Percentiles rank a stretch among this genome's conserved stretches.
Conservation (phyloP, 2,888 invertebrate species). For the Agonopterix subpropinquella region DNA sequence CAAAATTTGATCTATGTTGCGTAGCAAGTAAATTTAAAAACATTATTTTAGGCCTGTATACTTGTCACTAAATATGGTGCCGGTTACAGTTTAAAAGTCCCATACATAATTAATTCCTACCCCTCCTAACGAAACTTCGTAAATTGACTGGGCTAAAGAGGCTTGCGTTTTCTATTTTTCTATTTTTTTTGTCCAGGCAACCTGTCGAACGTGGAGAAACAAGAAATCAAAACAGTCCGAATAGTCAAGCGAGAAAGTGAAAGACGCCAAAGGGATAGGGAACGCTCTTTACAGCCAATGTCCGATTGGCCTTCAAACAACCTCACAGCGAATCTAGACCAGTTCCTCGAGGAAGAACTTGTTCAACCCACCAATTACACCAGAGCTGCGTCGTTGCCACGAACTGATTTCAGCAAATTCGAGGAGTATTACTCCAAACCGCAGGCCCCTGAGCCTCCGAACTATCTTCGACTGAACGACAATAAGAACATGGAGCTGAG, state of each 20-base stretch:
- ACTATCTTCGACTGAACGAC: slow-evolving; percentile 43
- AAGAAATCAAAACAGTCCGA: slow-evolving; percentile 94
- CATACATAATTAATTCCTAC: too few species aligned
- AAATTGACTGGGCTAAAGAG: too few species aligned
- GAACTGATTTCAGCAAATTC: slow-evolving; percentile 56
- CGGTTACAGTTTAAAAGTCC: too few species aligned
- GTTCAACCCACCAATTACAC: slow-evolving; percentile 51
- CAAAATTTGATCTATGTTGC: too few species aligned
- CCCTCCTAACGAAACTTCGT: too few species aligned
- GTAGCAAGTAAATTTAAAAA: too few species aligned
- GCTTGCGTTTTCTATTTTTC: too few species aligned
- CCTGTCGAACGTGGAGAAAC: slow-evolving; percentile 85
- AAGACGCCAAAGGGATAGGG: slow-evolving; percentile 87
- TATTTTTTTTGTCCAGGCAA: slow-evolving; percentile 65
- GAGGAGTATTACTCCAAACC: slow-evolving; percentile 52
- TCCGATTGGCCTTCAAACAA: slow-evolving; percentile 61
- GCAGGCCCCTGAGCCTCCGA: slow-evolving; percentile 39
- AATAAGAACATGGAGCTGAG: slow-evolving; percentile 55
- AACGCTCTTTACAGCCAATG: slow-evolving; percentile 76
- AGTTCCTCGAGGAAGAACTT: slow-evolving; percentile 66
- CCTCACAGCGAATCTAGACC: slow-evolving; percentile 60
- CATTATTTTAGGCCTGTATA: too few species aligned
- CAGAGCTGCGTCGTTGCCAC: slow-evolving; percentile 72
- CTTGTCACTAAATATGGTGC: too few species aligned
- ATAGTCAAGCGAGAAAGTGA: slow-evolving; percentile 95